These are phyloP conservation scores for Porites rus DNA, from an alignment of 92 coral and sea anemone species.

Conservation along the genomic window DNA sequence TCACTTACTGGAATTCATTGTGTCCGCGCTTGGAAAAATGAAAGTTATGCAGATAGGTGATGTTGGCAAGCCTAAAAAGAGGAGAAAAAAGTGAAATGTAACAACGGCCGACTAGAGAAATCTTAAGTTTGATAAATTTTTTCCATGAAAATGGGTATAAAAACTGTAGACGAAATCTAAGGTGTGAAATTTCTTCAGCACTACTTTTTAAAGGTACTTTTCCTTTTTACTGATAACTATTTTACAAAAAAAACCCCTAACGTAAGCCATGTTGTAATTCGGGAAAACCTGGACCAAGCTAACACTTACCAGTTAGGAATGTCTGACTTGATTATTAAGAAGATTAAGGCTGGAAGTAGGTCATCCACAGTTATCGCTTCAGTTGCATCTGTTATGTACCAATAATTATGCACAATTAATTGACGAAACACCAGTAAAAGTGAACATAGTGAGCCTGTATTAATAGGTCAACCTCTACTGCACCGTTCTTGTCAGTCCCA, in stretches of 20 bases:
- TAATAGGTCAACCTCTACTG: no score
- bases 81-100: background rate
- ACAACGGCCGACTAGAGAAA: background rate
- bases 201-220: background rate
- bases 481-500: no score
- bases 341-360: slow-evolving; percentile 92
- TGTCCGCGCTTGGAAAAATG: slow-evolving; percentile 96
- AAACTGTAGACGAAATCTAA: background rate
- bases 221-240: no score
- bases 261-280: no score
- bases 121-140: background rate
- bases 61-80: slow-evolving; percentile 90
- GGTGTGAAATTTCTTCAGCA: background rate
- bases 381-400: slow-evolving; percentile 63
- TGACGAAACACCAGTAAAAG: no score
- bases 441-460: no score
- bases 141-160: no score
- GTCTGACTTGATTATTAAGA: slow-evolving; percentile 94
- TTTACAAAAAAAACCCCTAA: no score
- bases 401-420: no score
- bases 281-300: no score
- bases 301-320: slow-evolving; percentile 93
- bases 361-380: slow-evolving; percentile 96
- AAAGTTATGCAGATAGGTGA: slow-evolving; percentile 92
- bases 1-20: slow-evolving; percentile 92